Base-by-base conservation (phyloP, 2,888 invertebrate genomes). In the Epistrophe eligans region DNA sequence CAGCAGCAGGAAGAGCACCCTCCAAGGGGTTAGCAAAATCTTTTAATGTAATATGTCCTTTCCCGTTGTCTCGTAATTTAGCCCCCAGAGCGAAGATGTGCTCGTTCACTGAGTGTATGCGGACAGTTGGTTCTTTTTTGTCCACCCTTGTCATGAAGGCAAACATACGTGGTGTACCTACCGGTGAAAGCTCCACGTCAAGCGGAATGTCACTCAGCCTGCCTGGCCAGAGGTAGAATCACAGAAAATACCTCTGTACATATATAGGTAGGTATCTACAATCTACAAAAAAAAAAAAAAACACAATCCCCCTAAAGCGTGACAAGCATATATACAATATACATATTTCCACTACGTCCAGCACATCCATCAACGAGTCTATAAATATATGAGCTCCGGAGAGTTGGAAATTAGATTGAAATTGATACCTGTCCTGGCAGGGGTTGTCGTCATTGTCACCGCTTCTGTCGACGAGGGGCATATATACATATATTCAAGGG, bases 1-100 rank as follows among this genome's bases (percentile, higher is more conserved):
- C 15, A 45, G 24, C 17, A 38, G 15, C 60, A 50, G 19, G 13
- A n/a, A 17, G 19, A 50, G 19, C 15, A 43, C 17, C 66, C 57
- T 64, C 57, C 28, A 40, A 58, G 52, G 73, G 67, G 72, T 19
- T 57, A 38, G 77, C 64, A 85, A 85, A 81, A 85, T 85, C 85
- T 81, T 81, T 85, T 85, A 81, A 81, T 81, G 77, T 81, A 77
- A 85, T 81, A 81, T 74, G 77, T 81, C 85, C 81, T 74, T 77
- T 85, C 50, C 81, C 70, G 50, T 57, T 64, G 81, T 64, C 84
- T 77, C 77, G 81, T 79, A 85, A 77, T 77, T 85, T 77, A 81
- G 77, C 71, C 70, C 70, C 77, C 11, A 57, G 71, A 70, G 70
- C 24, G 19, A 52, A 70, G 77, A 81, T 81, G 58, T 60, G 66